Evolutionary conservation across 2,888 invertebrate genomes (phyloP), one percentile per base, ranked within the genome.

Genomic region (Cataglyphis altisquamis): DNA sequence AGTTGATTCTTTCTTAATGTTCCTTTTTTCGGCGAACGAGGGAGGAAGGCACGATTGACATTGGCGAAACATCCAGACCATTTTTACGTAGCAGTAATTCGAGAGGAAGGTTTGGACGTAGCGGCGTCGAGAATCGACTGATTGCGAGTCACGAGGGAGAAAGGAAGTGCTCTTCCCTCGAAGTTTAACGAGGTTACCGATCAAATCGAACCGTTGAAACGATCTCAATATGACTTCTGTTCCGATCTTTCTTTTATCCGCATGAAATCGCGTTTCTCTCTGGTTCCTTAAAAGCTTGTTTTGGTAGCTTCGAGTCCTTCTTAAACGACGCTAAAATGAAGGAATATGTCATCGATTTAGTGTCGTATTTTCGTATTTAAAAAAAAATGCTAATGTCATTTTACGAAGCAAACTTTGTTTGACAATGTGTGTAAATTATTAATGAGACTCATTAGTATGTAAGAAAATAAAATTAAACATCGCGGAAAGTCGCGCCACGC

Each of bases 171-270:
- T 83, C 73, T 75, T 85, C 82, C 63, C 72, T 81, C 80, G 12
- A 83, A 86, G 84, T 86, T 87, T 86, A 87, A 89, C 84, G 83
- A 89, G 67, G 83, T 87, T 89, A 87, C 67, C 78, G 60, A 57
- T 74, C 68, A 88, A 88, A 88, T 88, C 88, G 84, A 88, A 88
- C 87, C 88, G 84, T 62, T 68, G 73, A 87, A 87, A 88, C 70
- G 75, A 55, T 66, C 60, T 72, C 70, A 74, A 87, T 77, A 81
- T 82, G 68, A 70, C 67, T 82, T 45, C 57, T 48, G 32, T 57
- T 36, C 21, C 52, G 45, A 60, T 72, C 45, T 68, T 68, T 68
- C 45, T 60, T 39, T 78, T n/a, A 55, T 3, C 15, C 55, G 36
- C 29, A 29, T 70, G 18, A 36, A 80, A 60, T 60, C 45, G 12